A percentile compares a stretch with the other conserved stretches of the same genome.
Conservation (phyloP, 2,888 invertebrate species). For the Andrena bucephala region DNA sequence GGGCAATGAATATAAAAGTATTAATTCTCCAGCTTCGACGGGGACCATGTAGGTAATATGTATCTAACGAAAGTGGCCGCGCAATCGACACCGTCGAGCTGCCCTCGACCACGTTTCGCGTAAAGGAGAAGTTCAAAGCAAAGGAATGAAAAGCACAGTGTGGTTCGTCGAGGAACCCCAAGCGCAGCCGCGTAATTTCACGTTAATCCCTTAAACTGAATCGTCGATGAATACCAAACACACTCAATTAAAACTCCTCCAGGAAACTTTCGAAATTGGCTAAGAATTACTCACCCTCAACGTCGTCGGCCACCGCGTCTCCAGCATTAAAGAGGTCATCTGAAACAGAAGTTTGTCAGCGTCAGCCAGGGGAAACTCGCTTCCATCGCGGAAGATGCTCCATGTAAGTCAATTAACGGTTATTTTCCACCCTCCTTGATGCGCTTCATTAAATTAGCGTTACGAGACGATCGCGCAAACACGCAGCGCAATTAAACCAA, state of each 20-base stretch:
- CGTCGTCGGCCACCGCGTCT: slow-evolving; percentile 66
- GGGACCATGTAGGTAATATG: too few species aligned
- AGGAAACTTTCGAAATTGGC: slow-evolving; percentile 62
- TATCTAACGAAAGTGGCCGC: too few species aligned
- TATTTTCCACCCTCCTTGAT: slow-evolving; percentile 36
- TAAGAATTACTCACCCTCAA: slow-evolving; percentile 78
- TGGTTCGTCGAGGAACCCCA: slow-evolving; percentile 53
- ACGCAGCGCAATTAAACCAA: not conserved
- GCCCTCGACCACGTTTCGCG: not conserved
- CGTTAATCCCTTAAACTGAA: slow-evolving; percentile 74
- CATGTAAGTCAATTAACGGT: slow-evolving; percentile 59
- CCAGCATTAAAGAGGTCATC: slow-evolving; percentile 80
- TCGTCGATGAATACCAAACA: slow-evolving; percentile 76
- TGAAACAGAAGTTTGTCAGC: slow-evolving; percentile 73
- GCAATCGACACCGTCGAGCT: too few species aligned
- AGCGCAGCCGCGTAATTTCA: slow-evolving; percentile 68
- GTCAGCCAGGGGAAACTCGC: slow-evolving; percentile 18
- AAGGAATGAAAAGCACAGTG: slow-evolving; percentile 32
- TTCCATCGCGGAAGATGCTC: slow-evolving; percentile 20
- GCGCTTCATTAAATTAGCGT: slow-evolving; percentile 46
- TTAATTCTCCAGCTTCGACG: not conserved
- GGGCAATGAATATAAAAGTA: not conserved
- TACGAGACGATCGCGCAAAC: not conserved
- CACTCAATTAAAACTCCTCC: slow-evolving; percentile 66
- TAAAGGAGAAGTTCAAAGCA: slow-evolving; percentile 22